A percentile compares a stretch with the other conserved stretches of the same genome.
Conservation (phyloP, 2,797 vertebrate genomes). For the Avahi laniger region DNA sequence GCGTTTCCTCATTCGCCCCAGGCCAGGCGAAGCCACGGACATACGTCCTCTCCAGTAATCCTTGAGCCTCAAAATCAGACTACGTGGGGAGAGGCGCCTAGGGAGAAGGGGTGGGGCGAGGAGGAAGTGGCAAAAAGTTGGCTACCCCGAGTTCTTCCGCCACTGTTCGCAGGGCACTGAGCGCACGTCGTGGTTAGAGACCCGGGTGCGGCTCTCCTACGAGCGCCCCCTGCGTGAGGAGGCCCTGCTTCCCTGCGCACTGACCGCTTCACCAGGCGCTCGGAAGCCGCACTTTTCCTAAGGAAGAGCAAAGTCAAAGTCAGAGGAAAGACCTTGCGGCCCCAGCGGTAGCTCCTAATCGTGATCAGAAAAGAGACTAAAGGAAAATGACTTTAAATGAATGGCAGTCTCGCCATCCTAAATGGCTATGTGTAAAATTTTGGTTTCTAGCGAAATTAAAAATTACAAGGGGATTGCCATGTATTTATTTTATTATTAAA, state of each 20-base stretch:
- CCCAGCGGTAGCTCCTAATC: not conserved
- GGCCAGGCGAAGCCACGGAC: not conserved
- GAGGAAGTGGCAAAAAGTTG: accelerated
- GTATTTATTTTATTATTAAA: conserved; percentile 49
- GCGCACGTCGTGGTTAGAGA: not conserved
- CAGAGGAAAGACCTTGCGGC: not conserved
- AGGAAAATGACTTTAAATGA: conserved; percentile 3
- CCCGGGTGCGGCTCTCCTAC: not conserved
- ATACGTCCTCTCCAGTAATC: not conserved
- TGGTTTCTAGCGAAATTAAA: conserved; percentile 22
- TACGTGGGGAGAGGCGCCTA: accelerated
- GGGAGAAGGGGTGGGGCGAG: not conserved
- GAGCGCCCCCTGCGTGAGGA: not conserved
- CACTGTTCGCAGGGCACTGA: not conserved
- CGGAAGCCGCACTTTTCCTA: not conserved
- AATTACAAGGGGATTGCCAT: not conserved
- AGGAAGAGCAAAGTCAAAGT: not conserved
- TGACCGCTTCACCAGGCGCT: not conserved
- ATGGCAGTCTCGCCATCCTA: not conserved
- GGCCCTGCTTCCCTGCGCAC: no score
- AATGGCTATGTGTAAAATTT: not conserved
- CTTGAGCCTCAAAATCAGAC: not conserved
- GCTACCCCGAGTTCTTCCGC: not conserved
- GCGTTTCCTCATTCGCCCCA: not conserved
- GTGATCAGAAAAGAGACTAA: not conserved